phyloP scores from a whole-genome alignment of 2,888 invertebrate genomes.

The Thysanoteuthis rhombus region DNA sequence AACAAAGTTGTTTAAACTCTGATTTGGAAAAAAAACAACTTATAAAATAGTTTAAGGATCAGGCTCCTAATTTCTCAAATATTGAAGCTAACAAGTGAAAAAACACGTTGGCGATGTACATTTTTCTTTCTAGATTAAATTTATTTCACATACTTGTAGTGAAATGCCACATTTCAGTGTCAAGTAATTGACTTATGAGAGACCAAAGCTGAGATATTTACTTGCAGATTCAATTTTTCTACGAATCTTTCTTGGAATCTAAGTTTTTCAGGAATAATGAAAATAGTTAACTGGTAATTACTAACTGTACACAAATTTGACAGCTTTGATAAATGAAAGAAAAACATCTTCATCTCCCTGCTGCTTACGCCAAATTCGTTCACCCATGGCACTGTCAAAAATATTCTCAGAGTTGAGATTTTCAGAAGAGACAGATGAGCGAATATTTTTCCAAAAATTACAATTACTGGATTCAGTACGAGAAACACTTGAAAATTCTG shows the following conservation, averaged over 20 bases:
- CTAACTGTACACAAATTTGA: slow-evolving; percentile 25
- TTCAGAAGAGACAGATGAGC: background rate
- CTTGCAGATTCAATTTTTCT: background rate
- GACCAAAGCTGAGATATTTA: background rate
- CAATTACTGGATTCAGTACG: background rate
- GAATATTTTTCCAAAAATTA: slow-evolving; percentile 23
- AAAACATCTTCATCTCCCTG: slow-evolving; percentile 25
- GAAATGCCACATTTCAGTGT: background rate
- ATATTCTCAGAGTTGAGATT: background rate
- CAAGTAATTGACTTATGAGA: background rate
- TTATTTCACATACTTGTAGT: background rate
- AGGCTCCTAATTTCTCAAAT: background rate
- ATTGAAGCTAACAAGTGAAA: background rate
- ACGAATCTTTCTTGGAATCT: background rate
- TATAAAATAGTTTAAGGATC: background rate
- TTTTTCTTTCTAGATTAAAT: background rate
- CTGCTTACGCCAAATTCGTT: slow-evolving; percentile 31
- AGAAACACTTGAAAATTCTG: background rate
- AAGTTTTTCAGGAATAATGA: background rate
- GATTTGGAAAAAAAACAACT: background rate
- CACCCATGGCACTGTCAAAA: slow-evolving; percentile 30
- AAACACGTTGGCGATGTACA: background rate
- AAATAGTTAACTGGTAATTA: background rate
- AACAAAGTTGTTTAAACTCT: background rate
- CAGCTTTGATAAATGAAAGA: slow-evolving; percentile 29